phyloP scores from a whole-genome alignment of 2,888 invertebrate genomes.

The Drosophila acutilabella region DNA sequence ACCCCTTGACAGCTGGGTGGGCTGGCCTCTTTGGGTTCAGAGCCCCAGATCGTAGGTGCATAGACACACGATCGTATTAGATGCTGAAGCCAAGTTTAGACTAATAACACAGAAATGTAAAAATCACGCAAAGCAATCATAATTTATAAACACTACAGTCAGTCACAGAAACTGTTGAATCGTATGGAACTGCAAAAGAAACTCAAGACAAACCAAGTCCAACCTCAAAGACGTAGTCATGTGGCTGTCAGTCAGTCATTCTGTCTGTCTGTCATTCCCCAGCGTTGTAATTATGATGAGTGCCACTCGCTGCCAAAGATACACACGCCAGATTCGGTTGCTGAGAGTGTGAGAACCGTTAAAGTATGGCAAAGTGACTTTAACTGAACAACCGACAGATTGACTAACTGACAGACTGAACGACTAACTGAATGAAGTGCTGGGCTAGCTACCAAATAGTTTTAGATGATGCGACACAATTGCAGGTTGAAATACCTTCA shows the following conservation, averaged over 20 bases:
- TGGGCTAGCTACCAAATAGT: constrained; percentile 58
- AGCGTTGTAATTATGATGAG: constrained; percentile 79
- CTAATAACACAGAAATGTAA: constrained; percentile 71
- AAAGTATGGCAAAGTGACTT: constrained; percentile 72
- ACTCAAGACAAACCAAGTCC: constrained; percentile 22
- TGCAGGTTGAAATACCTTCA: constrained; percentile 48
- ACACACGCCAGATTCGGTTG: constrained; percentile 69
- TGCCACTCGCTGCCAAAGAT: constrained; percentile 78
- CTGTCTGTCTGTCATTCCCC: constrained; percentile 28
- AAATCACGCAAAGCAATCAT: constrained; percentile 74
- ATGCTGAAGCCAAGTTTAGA: constrained; percentile 61
- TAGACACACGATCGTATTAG: constrained; percentile 15
- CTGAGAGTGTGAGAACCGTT: constrained; percentile 78
- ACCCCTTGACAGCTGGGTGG: constrained; percentile 34
- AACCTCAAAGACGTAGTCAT: constrained; percentile 32
- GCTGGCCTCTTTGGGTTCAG: constrained; percentile 41
- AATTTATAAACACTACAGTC: constrained; percentile 67
- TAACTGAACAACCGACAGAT: constrained; percentile 49
- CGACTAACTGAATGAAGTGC: constrained; percentile 52
- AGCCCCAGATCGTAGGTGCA: constrained; percentile 47
- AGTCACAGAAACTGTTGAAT: constrained; percentile 23
- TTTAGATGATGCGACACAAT: constrained; percentile 79
- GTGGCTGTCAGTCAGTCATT: constrained; percentile 57
- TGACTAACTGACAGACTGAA: constrained; percentile 27
- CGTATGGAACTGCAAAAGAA: constrained; percentile 32